phyloP scores from a whole-genome alignment of 1,140 invertebrate species.

The Chlorops oryzae region DNA sequence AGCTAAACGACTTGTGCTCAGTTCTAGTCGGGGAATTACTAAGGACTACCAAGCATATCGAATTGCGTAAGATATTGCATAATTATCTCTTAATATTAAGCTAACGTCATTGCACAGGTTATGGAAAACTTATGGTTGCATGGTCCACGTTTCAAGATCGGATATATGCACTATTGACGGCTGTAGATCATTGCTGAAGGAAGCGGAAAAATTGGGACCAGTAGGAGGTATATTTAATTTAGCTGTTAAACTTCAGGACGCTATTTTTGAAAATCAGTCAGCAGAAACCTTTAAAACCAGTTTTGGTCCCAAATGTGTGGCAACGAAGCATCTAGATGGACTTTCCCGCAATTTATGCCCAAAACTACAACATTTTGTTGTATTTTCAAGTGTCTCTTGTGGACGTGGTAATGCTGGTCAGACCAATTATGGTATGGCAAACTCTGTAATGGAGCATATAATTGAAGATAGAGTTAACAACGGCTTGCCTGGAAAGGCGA shows the following conservation, averaged over 20 bases:
- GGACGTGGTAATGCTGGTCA: conserved; percentile 85
- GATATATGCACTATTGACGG: conserved; percentile 60
- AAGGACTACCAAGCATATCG: conserved; percentile 73
- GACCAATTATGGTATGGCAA: conserved; percentile 77
- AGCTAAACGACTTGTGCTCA: conserved; percentile 70
- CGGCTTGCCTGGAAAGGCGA: conserved; percentile 59
- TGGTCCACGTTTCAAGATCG: conserved; percentile 57
- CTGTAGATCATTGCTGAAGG: conserved; percentile 56
- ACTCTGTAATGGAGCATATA: conserved; percentile 68
- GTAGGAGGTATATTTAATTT: conserved; percentile 79
- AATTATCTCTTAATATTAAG: conserved; percentile 60
- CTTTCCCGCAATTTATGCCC: conserved; percentile 55
- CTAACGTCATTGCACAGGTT: conserved; percentile 56
- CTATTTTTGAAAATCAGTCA: conserved; percentile 59
- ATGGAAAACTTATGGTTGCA: conserved; percentile 60
- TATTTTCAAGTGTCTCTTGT: conserved; percentile 84
- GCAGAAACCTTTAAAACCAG: conserved; percentile 53
- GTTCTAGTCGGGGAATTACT: conserved; percentile 67
- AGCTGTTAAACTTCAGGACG: conserved; percentile 63
- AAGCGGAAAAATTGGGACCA: conserved; percentile 57
- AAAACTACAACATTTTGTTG: conserved; percentile 58
- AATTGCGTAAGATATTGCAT: conserved; percentile 59
- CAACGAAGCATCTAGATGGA: conserved; percentile 57
- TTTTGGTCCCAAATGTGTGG: conserved; percentile 56
- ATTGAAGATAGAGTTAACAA: conserved; percentile 56